Evolutionary conservation across 2,797 vertebrate species (phyloP).

Genomic region (Stomatorhinus walkeri): DNA sequence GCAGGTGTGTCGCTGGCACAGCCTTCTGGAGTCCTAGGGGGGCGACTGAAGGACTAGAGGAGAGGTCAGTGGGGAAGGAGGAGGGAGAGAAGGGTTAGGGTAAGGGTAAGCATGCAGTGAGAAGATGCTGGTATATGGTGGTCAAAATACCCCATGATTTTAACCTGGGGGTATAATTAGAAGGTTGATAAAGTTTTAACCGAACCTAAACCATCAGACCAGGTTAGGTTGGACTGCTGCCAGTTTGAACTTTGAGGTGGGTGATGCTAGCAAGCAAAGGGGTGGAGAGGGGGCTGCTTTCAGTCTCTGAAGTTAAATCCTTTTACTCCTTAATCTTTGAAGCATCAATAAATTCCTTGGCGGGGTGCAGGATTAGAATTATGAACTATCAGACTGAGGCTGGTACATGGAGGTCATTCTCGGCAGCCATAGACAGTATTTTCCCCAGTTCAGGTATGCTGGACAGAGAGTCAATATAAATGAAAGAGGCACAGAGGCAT

Average conservation of each 20-base stretch:
- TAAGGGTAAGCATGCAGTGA: neutral
- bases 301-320: neutral
- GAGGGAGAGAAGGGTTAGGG: neutral
- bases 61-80: neutral
- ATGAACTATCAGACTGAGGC: neutral
- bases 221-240: neutral
- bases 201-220: neutral
- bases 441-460: neutral
- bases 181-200: neutral
- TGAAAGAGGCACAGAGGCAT: neutral
- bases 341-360: neutral
- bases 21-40: constrained; percentile 81
- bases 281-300: neutral
- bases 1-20: constrained; percentile 92
- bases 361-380: neutral
- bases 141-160: neutral
- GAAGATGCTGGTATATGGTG: neutral
- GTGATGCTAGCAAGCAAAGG: neutral
- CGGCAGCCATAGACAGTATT: neutral
- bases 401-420: neutral
- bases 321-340: neutral
- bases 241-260: neutral
- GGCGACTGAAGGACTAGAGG: neutral
- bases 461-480: neutral
- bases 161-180: neutral